Conservation (phyloP, 2,888 invertebrate species). For the Dynastes tityus region DNA sequence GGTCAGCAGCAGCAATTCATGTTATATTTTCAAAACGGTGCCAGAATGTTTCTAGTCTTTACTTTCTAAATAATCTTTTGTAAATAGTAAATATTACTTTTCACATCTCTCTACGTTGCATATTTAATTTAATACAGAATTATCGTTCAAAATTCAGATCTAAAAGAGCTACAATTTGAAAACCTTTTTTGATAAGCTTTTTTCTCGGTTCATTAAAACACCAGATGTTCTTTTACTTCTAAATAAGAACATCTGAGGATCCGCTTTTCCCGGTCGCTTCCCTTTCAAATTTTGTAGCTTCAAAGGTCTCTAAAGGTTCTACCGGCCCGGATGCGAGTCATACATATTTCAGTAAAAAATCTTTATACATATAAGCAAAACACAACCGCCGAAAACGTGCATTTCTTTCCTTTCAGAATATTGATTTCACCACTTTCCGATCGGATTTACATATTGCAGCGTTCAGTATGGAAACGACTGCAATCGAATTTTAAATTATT, state of each 20-base stretch:
- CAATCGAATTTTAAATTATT: slow-evolving; percentile 48
- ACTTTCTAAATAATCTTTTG: too few relatives aligned
- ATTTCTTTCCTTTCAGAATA: slow-evolving; percentile 38
- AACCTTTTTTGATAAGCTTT: slow-evolving; percentile 57
- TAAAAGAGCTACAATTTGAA: slow-evolving; percentile 16
- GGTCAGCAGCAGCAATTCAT: background rate
- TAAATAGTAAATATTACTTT: background rate
- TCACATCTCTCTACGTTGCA: too few relatives aligned
- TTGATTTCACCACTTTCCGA: slow-evolving; percentile 49
- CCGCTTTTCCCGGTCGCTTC: slow-evolving; percentile 35
- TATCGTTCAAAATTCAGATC: slow-evolving; percentile 11
- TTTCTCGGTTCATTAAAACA: slow-evolving; percentile 63
- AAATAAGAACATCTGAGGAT: slow-evolving; percentile 56
- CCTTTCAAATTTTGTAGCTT: slow-evolving; percentile 31
- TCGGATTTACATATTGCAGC: slow-evolving; percentile 49
- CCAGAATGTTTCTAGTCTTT: too few relatives aligned
- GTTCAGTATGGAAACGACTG: slow-evolving; percentile 41
- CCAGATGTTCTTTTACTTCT: slow-evolving; percentile 55
- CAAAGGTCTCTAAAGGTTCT: slow-evolving; percentile 37
- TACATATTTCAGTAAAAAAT: slow-evolving; percentile 51
- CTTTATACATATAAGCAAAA: slow-evolving; percentile 36
- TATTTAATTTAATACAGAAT: slow-evolving; percentile 19
- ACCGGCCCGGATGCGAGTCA: slow-evolving; percentile 35
- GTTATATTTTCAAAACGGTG: background rate
- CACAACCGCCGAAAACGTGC: slow-evolving; percentile 34